Conservation (phyloP, 2,888 invertebrate species). For the Cotesia congregata region DNA sequence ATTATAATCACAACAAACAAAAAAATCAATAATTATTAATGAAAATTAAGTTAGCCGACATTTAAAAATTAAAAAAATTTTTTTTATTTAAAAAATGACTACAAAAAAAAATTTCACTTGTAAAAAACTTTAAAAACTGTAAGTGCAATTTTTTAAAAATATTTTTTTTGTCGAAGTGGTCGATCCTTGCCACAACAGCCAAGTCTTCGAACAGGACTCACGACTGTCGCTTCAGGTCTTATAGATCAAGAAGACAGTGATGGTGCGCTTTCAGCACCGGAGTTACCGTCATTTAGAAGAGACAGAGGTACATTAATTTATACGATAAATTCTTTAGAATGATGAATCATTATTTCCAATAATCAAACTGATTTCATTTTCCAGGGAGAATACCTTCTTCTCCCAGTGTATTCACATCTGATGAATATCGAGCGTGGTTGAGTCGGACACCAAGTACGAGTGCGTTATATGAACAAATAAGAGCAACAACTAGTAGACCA, state of each 20-base stretch:
- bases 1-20: too few relatives aligned
- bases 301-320: conserved; percentile 73
- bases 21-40: too few relatives aligned
- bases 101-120: too few relatives aligned
- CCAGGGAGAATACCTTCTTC: conserved; percentile 71
- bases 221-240: conserved; percentile 67
- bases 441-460: conserved; percentile 91
- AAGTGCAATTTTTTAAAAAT: too few relatives aligned
- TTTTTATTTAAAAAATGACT: too few relatives aligned
- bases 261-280: conserved; percentile 85
- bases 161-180: conserved; percentile 59
- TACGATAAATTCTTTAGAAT: neutral
- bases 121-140: too few relatives aligned
- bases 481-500: conserved; percentile 84
- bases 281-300: conserved; percentile 79
- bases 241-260: conserved; percentile 81
- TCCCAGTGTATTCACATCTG: conserved; percentile 84
- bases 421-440: conserved; percentile 94
- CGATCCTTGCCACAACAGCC: conserved; percentile 68
- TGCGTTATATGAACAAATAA: conserved; percentile 91
- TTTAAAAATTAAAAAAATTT: too few relatives aligned
- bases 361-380: neutral
- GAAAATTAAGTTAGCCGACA: too few relatives aligned
- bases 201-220: conserved; percentile 63
- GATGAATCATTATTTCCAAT: neutral